Base-by-base conservation (phyloP, 2,888 invertebrate genomes). In the Agrilus cyanescens region DNA sequence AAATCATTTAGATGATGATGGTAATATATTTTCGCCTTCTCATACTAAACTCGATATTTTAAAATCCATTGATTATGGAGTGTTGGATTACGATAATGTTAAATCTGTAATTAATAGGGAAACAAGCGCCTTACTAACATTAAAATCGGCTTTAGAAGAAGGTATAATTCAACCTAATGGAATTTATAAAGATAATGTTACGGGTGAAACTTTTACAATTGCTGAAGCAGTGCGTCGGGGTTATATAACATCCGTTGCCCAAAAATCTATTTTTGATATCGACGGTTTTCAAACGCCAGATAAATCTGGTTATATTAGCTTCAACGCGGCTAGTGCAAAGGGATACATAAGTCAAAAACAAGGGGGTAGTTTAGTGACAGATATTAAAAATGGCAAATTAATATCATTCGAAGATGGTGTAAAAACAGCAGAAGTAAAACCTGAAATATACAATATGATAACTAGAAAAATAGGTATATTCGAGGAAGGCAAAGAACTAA, bases 211-310 rank as follows among this genome's bases (percentile, higher is more conserved):
- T 12, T 74, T 87, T 46, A 74, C 81, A 15, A 78, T 95, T 47
- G 76, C 80, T 13, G 91, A 94, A 62, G 96, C 96, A 1, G 88
- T 91, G 12, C 82, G 86, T 58, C 80, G 85, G 46, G 95, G 95
- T 50, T 75, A 90, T 36, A 84, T 96, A 44, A 85, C 85, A 18
- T 89, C 90, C 1, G 84, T 93, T 14, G 78, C 84, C 4, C 84
- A 87, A 61, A 84, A 84, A 63, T 87, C 88, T 2, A 85, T 94
- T 53, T 94, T 94, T 61, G 86, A 91, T 63, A 88, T 95, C 47
- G 90, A 91, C 54, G 93, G 86, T 42, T 87, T 93, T 60, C 84
- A 82, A 60, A 86, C 89, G 65, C 81, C 85, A 1, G 76, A 81
- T 56, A 83, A 83, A 38, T 81, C 79, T 31, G 85, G 87, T 59